Conservation (phyloP, 1,140 invertebrate genomes). For the Drosophila sulfurigaster region DNA sequence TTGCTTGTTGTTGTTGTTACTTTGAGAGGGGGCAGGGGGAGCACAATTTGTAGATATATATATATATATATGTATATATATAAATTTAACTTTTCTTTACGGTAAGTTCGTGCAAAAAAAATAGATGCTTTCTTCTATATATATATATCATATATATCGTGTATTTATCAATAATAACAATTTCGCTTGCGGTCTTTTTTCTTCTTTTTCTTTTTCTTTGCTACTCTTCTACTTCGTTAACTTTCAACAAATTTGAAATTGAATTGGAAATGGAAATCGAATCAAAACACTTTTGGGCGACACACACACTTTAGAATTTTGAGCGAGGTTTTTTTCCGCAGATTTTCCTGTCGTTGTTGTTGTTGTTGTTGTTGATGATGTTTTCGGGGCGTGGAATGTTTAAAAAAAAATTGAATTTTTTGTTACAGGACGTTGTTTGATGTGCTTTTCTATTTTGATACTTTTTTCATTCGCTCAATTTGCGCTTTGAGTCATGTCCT, state of each 20-base stretch:
- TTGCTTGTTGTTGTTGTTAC: slow-evolving; percentile 1
- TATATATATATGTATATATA: neutral
- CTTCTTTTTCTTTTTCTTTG: neutral
- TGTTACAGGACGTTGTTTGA: slow-evolving; percentile 14
- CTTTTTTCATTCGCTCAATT: slow-evolving; percentile 27
- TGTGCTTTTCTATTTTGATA: no score
- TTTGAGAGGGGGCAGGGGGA: neutral
- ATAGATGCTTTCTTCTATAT: neutral
- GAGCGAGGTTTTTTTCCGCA: neutral
- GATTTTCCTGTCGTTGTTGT: slow-evolving; percentile 7
- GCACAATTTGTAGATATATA: neutral
- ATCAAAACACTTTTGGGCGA: slow-evolving; percentile 5
- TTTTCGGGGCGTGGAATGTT: slow-evolving; percentile 42
- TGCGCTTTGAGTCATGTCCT: slow-evolving; percentile 65
- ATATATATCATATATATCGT: slow-evolving; percentile 16
- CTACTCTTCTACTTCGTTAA: neutral
- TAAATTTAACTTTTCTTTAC: neutral
- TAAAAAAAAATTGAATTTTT: slow-evolving; percentile 16
- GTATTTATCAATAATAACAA: slow-evolving; percentile 7
- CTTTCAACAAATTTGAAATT: neutral
- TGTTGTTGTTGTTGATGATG: neutral
- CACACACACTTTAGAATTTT: slow-evolving; percentile 3
- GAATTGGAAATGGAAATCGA: neutral
- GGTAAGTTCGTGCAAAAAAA: slow-evolving; percentile 27
- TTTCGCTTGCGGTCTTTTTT: slow-evolving; percentile 8